phyloP scores from a whole-genome alignment of 2,797 vertebrate genomes.

The Artibeus lituratus region DNA sequence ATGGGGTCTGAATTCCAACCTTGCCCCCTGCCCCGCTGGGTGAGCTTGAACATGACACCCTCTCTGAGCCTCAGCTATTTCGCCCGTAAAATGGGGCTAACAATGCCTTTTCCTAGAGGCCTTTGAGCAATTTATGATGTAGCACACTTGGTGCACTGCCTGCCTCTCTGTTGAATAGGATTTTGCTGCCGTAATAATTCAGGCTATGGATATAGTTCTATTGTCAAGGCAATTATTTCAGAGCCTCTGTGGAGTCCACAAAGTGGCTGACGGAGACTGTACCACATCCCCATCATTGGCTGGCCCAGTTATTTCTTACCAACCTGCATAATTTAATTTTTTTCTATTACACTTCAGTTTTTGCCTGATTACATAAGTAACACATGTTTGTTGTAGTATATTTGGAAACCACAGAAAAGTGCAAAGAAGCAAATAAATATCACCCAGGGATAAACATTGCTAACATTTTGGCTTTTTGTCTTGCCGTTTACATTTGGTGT shows the following conservation, averaged over 20 bases:
- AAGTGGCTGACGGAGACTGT: neutral
- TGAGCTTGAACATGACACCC: neutral
- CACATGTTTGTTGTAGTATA: slow-evolving; percentile 38
- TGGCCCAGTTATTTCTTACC: slow-evolving; percentile 2
- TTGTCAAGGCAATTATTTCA: neutral
- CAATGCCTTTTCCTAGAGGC: neutral
- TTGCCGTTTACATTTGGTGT: neutral
- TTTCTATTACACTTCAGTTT: neutral
- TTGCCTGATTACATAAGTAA: slow-evolving; percentile 35
- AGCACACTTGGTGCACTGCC: neutral
- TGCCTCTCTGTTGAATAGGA: neutral
- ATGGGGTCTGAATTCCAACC: neutral
- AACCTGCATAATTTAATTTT: neutral
- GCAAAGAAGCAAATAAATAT: slow-evolving; percentile 33
- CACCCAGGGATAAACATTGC: neutral
- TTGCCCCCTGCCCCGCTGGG: neutral
- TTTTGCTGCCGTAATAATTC: neutral
- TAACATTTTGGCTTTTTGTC: neutral
- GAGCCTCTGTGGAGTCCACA: neutral
- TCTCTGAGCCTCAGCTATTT: neutral
- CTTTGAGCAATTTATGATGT: neutral
- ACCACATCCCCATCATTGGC: rapidly evolving
- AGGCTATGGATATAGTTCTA: neutral
- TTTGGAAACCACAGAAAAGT: slow-evolving; percentile 41
- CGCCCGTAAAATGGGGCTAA: neutral